phyloP scores from a whole-genome alignment of 2,888 invertebrate species.

The Byasa hedistus region DNA sequence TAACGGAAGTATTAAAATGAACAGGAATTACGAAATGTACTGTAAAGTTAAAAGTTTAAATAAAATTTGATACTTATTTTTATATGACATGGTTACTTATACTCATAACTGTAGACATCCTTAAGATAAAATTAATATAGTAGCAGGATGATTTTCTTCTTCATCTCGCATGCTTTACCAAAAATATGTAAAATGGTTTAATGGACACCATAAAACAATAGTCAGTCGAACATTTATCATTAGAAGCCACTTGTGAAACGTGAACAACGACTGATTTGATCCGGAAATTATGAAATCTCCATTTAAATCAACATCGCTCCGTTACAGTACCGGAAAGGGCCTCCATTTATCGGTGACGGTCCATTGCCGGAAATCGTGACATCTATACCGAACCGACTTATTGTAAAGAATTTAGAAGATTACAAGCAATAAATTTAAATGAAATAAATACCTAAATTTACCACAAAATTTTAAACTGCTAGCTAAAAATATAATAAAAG shows the following conservation, averaged over 20 bases:
- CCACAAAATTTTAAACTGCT: no score
- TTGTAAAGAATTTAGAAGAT: background rate
- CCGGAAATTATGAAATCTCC: conserved; percentile 41
- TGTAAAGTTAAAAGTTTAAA: no score
- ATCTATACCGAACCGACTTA: conserved; percentile 57
- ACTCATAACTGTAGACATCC: no score
- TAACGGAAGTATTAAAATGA: background rate
- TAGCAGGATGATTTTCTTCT: no score
- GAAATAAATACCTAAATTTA: no score
- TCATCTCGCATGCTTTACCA: background rate
- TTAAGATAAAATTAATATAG: no score
- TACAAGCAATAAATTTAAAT: no score
- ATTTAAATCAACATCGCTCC: conserved; percentile 64
- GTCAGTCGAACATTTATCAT: background rate
- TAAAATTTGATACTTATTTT: no score
- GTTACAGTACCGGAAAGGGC: conserved; percentile 71
- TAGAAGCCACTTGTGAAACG: background rate
- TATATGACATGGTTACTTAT: no score
- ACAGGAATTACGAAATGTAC: no score
- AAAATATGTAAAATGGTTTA: background rate
- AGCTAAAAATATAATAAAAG: no score
- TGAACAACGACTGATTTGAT: conserved; percentile 18
- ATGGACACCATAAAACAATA: background rate
- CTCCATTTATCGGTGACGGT: conserved; percentile 69
- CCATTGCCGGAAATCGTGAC: conserved; percentile 68